phyloP scores from a whole-genome alignment of 1,140 invertebrate genomes.

The Pectinophora gossypiella region DNA sequence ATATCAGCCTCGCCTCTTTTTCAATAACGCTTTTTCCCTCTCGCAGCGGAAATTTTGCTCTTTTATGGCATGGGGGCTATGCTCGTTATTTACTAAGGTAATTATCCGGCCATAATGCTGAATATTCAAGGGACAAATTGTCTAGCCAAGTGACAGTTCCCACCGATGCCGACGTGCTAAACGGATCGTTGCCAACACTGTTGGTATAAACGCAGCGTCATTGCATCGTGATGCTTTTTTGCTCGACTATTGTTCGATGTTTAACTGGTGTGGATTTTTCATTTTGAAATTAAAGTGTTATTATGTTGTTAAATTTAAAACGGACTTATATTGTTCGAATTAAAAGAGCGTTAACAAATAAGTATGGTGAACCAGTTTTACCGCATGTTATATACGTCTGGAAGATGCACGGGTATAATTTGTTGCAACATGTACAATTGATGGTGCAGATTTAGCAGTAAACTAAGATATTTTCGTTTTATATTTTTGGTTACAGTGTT shows the following conservation, averaged over 20 bases:
- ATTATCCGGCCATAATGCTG: constrained; percentile 61
- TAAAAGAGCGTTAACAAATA: no score
- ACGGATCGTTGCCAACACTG: constrained; percentile 4
- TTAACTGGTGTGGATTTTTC: background rate
- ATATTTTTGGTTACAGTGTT: no score
- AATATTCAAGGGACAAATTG: constrained; percentile 61
- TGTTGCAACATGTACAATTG: no score
- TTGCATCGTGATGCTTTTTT: constrained; percentile 5
- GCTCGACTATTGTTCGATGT: background rate
- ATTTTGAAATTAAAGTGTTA: background rate
- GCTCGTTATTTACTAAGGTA: constrained; percentile 65
- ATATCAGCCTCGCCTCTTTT: constrained; percentile 70
- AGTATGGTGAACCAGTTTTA: no score
- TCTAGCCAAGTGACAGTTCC: constrained; percentile 29
- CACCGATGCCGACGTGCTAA: constrained; percentile 17
- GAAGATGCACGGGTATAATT: no score
- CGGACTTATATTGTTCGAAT: background rate
- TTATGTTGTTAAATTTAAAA: constrained; percentile 3
- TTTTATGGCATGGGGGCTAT: constrained; percentile 62
- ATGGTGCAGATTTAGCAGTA: no score
- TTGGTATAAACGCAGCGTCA: constrained; percentile 11
- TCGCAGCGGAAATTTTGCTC: constrained; percentile 68
- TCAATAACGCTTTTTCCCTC: constrained; percentile 72
- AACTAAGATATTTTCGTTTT: no score
- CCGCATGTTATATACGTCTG: no score